Evolutionary conservation across 2,888 invertebrate genomes (phyloP).

Genomic region (Apamea crenata): DNA sequence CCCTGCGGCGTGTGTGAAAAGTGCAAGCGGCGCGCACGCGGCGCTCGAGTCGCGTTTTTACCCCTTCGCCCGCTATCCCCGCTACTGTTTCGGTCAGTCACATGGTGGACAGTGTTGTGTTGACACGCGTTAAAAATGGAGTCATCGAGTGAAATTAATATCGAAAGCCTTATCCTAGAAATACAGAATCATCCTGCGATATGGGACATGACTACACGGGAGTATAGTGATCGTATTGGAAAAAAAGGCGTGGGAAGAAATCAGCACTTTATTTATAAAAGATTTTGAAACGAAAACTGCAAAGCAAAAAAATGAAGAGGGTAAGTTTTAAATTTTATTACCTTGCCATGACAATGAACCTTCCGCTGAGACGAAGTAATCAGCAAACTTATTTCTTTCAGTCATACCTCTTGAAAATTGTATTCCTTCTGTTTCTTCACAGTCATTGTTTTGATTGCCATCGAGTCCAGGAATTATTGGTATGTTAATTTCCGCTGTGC

Average conservation of each 20-base stretch:
- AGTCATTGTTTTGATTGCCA: too few species aligned
- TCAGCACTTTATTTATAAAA: too few species aligned
- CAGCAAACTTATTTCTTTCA: too few species aligned
- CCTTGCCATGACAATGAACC: too few species aligned
- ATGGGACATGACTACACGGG: constrained; percentile 24
- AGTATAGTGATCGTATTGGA: constrained; percentile 22
- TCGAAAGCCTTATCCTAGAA: constrained; percentile 21
- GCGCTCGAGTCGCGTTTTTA: not conserved
- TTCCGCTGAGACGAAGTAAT: too few species aligned
- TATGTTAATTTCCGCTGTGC: too few species aligned
- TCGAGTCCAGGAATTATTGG: too few species aligned
- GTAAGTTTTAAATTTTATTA: too few species aligned
- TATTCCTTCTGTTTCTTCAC: too few species aligned
- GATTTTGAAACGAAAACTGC: too few species aligned
- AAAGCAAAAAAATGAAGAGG: too few species aligned
- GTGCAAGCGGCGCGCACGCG: not conserved
- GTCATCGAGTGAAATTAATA: constrained; percentile 23
- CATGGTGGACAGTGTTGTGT: constrained; percentile 13
- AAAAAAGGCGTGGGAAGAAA: not conserved
- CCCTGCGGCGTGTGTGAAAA: not conserved
- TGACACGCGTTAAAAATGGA: constrained; percentile 20
- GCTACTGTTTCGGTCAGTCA: constrained; percentile 13
- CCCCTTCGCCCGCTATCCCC: constrained; percentile 15
- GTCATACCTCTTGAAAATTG: too few species aligned
- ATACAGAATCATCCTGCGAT: constrained; percentile 20